phyloP scores from a whole-genome alignment of 2,888 invertebrate species.

The Spilosoma lubricipeda region DNA sequence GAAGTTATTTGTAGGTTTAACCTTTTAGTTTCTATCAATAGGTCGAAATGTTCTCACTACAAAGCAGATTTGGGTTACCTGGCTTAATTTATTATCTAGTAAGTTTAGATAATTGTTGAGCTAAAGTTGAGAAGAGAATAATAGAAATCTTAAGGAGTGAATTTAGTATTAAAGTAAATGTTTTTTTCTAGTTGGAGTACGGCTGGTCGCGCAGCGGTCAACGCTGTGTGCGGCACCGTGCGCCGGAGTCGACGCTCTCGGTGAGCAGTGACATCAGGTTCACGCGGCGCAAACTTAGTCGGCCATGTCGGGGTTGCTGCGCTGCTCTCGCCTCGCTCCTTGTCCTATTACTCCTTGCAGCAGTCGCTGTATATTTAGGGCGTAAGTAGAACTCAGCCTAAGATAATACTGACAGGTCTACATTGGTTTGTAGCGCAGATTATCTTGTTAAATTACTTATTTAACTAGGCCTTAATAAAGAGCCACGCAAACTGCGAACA shows the following conservation, averaged over 20 bases:
- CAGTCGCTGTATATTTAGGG: constrained; percentile 87
- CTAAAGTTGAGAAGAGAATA: background rate
- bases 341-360: constrained; percentile 89
- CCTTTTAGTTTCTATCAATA: background rate
- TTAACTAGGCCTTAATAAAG: background rate
- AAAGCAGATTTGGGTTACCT: background rate
- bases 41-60: background rate
- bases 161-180: background rate
- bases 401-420: background rate
- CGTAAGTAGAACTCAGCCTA: constrained; percentile 77
- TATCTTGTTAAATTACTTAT: background rate
- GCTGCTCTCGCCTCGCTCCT: constrained; percentile 94
- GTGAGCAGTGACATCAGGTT: constrained; percentile 96
- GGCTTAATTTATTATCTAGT: background rate
- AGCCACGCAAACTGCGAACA: too few relatives aligned
- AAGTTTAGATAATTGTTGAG: background rate
- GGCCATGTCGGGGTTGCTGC: constrained; percentile 95
- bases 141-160: background rate
- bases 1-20: background rate
- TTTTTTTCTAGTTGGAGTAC: constrained; percentile 71
- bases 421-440: background rate
- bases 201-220: constrained; percentile 77
- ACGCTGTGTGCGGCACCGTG: constrained; percentile 75
- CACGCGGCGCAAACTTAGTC: constrained; percentile 93
- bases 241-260: constrained; percentile 92